phyloP scores from a whole-genome alignment of 2,113 vertebrate genomes.

The Madoqua kirkii region DNA sequence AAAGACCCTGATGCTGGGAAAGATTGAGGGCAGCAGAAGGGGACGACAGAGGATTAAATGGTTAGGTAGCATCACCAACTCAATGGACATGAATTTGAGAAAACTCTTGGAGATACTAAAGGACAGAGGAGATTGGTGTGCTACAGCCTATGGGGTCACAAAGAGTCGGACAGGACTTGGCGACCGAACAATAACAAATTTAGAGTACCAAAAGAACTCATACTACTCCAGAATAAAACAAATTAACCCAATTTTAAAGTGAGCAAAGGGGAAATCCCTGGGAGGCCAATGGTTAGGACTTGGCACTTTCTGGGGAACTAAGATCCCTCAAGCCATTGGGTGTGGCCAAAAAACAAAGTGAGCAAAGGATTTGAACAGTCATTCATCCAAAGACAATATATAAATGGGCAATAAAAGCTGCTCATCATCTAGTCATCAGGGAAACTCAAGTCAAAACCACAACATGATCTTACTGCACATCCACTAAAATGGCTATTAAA shows the following conservation, averaged over 20 bases:
- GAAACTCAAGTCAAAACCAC: background rate
- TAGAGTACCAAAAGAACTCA: background rate
- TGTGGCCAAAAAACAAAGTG: background rate
- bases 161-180: background rate
- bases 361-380: background rate
- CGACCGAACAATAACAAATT: background rate
- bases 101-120: background rate
- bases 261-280: background rate
- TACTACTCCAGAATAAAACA: background rate
- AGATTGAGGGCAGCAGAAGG: background rate
- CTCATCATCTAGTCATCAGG: background rate
- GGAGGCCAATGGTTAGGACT: background rate
- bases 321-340: background rate
- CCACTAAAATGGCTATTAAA: background rate
- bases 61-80: background rate
- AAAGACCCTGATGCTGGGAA: background rate
- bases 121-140: background rate
- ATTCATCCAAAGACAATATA: background rate
- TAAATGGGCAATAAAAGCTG: background rate
- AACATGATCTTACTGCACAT: background rate
- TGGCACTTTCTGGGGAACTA: background rate
- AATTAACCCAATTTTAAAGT: background rate
- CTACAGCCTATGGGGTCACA: background rate
- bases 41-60: background rate
- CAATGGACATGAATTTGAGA: background rate